A percentile compares a stretch with the other conserved stretches of the same genome.
phyloP scores from a whole-genome alignment of 2,888 invertebrate species.

The Craniophora ligustri region DNA sequence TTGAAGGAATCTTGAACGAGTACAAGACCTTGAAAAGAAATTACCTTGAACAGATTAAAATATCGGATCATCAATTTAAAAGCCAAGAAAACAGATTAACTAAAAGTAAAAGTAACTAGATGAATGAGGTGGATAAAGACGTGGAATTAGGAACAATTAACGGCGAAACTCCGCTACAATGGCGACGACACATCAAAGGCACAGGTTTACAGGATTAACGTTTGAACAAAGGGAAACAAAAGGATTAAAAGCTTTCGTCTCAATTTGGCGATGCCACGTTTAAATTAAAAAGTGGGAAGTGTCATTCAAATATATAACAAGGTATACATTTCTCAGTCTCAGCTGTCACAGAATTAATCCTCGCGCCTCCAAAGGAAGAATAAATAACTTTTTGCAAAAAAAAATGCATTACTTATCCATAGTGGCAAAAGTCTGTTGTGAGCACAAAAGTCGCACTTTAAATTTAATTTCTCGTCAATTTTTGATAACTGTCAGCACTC shows the following conservation, averaged over 20 bases:
- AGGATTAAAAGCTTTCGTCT: slow-evolving; percentile 70
- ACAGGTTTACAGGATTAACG: slow-evolving; percentile 68
- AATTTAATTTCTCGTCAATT: slow-evolving; percentile 81
- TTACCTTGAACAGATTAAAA: slow-evolving; percentile 33
- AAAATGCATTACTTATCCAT: slow-evolving; percentile 66
- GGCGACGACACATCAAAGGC: slow-evolving; percentile 62
- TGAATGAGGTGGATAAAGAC: slow-evolving; percentile 62
- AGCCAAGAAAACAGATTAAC: slow-evolving; percentile 58
- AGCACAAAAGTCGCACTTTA: slow-evolving; percentile 77
- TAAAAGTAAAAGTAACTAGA: slow-evolving; percentile 56
- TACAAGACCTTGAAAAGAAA: slow-evolving; percentile 26
- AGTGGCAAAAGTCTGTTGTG: slow-evolving; percentile 83
- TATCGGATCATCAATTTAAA: slow-evolving; percentile 39
- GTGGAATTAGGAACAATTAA: slow-evolving; percentile 68
- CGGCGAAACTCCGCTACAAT: slow-evolving; percentile 62
- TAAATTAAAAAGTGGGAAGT: slow-evolving; percentile 72
- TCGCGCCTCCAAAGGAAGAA: slow-evolving; percentile 68
- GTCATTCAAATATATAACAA: slow-evolving; percentile 82
- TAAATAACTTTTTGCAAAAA: slow-evolving; percentile 70
- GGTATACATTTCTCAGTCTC: slow-evolving; percentile 65
- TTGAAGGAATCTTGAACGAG: slow-evolving; percentile 12
- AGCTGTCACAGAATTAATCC: slow-evolving; percentile 73
- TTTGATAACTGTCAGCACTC: slow-evolving; percentile 10
- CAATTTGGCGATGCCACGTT: slow-evolving; percentile 68
- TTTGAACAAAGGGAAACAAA: slow-evolving; percentile 69